Percentiles rank a stretch among this genome's conserved stretches.
Evolutionary conservation across 2,797 vertebrate species (phyloP).

Genomic region (Microchirus variegatus): DNA sequence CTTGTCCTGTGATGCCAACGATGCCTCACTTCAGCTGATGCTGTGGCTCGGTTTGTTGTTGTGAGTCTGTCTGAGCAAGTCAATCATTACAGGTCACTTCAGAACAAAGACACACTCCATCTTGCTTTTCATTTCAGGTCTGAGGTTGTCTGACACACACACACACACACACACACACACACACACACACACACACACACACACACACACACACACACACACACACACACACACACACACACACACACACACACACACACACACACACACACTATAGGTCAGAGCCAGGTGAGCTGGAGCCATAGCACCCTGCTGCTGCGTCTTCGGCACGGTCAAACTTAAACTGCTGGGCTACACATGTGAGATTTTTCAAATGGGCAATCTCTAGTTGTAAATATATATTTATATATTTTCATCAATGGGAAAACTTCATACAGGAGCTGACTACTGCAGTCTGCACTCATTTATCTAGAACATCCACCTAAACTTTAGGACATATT

Average conservation of each 20-base stretch:
- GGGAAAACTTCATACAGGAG: conserved; percentile 69
- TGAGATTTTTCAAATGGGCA: conserved; percentile 66
- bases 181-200: conserved; percentile 52
- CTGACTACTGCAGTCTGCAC: conserved; percentile 70
- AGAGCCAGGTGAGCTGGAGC: conserved; percentile 64
- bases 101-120: conserved; percentile 40
- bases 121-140: conserved; percentile 64
- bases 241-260: conserved; percentile 51
- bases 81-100: conserved; percentile 28
- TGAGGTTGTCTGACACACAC: conserved; percentile 50
- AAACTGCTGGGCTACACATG: conserved; percentile 71
- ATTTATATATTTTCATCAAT: conserved; percentile 38
- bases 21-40: conserved; percentile 34
- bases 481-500: conserved; percentile 77
- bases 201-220: conserved; percentile 52
- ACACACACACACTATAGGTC: conserved; percentile 56
- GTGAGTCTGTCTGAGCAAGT: conserved; percentile 36
- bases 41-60: conserved; percentile 31
- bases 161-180: conserved; percentile 54
- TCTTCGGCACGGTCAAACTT: conserved; percentile 65
- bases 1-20: conserved; percentile 44
- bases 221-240: conserved; percentile 54
- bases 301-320: conserved; percentile 40
- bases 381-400: conserved; percentile 37
- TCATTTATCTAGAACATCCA: conserved; percentile 75